phyloP scores from a whole-genome alignment of 2,888 invertebrate species.

The Drosophila infuscata region DNA sequence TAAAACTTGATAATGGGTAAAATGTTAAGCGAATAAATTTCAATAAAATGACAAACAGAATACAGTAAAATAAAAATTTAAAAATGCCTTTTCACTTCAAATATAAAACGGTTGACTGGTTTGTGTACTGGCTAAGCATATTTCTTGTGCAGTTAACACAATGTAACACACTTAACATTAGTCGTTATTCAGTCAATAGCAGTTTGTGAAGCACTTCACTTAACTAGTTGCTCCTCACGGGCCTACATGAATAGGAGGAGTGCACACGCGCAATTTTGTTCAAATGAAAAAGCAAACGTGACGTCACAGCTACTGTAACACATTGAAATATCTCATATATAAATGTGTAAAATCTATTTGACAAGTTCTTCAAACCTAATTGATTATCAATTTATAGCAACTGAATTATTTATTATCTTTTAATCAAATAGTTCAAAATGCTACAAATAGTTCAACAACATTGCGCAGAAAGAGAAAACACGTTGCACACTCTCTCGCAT shows the following conservation, averaged over 20 bases:
- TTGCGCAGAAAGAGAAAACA: neutral
- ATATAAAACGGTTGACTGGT: neutral
- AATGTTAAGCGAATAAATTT: slow-evolving; percentile 76
- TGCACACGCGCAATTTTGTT: neutral
- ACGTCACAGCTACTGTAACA: slow-evolving; percentile 20
- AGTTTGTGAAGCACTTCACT: neutral
- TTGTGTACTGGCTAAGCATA: slow-evolving; percentile 9
- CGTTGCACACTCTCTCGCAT: neutral
- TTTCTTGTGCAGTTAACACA: neutral
- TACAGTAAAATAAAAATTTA: slow-evolving; percentile 48
- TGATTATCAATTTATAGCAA: neutral
- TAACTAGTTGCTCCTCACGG: slow-evolving; percentile 27
- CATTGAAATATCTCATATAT: neutral
- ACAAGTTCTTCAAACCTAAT: neutral
- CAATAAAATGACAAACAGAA: slow-evolving; percentile 62
- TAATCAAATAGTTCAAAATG: neutral
- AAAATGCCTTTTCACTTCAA: neutral
- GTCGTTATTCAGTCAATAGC: neutral
- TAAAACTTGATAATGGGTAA: slow-evolving; percentile 73
- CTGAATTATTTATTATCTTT: neutral
- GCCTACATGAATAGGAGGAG: no score
- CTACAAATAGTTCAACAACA: neutral
- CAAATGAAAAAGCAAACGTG: slow-evolving; percentile 2
- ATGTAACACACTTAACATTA: neutral
- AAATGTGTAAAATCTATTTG: neutral